Evolutionary conservation across 2,113 vertebrate species (phyloP).

Genomic region (Rhagologus leucostigma): DNA sequence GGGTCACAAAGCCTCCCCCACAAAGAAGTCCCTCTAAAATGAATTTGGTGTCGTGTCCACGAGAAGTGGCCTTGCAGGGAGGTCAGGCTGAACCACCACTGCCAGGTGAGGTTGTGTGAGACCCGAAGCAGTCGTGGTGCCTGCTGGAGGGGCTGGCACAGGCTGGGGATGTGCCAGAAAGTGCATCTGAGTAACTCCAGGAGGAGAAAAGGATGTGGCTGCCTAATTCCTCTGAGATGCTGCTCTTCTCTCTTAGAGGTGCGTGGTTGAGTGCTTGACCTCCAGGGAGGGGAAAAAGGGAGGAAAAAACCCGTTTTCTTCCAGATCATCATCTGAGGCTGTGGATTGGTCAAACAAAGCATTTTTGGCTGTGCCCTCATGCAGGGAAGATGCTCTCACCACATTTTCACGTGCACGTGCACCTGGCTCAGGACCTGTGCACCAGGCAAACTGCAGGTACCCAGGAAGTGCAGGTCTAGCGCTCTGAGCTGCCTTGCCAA

Average conservation of each 20-base stretch:
- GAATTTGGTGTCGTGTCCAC: background rate
- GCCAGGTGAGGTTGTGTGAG: background rate
- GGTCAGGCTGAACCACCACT: background rate
- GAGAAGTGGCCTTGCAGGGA: background rate
- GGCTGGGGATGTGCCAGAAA: background rate
- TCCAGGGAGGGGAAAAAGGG: background rate
- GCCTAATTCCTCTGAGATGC: background rate
- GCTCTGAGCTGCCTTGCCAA: background rate
- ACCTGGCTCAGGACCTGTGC: background rate
- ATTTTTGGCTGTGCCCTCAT: background rate
- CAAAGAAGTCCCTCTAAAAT: background rate
- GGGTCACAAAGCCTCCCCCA: background rate
- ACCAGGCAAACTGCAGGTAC: background rate
- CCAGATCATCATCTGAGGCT: background rate
- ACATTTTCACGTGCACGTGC: accelerated
- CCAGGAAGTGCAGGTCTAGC: background rate
- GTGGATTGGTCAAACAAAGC: background rate
- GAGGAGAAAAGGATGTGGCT: background rate
- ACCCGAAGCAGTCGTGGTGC: accelerated
- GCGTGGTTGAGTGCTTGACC: background rate
- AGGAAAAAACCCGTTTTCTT: background rate
- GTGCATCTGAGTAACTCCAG: background rate
- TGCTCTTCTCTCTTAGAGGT: background rate
- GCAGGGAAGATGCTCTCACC: background rate
- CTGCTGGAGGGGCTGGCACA: background rate